These are phyloP conservation scores for Drosophila nigricruria DNA, from an alignment of 2,888 invertebrate species.

Conservation along the genomic window DNA sequence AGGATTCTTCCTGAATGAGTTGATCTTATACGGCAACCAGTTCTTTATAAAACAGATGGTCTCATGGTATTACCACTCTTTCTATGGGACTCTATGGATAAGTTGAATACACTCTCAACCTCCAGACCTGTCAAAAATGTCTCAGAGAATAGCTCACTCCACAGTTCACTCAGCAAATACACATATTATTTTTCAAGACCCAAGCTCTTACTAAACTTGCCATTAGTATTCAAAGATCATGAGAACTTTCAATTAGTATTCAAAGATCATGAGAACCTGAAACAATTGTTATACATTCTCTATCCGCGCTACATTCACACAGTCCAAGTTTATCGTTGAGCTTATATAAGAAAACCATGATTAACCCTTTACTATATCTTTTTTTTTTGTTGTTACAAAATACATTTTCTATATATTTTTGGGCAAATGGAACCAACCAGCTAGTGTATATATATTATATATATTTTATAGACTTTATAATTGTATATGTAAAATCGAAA, in stretches of 20 bases:
- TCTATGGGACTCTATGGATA: not conserved
- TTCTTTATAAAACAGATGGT: too few species aligned
- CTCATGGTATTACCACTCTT: too few species aligned
- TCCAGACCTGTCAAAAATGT: too few species aligned
- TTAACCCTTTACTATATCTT: not conserved
- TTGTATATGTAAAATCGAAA: constrained; percentile 72
- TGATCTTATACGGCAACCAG: not conserved
- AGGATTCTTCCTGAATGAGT: not conserved
- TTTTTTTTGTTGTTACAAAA: constrained; percentile 34
- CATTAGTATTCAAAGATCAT: not conserved
- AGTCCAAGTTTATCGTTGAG: not conserved
- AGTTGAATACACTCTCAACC: not conserved
- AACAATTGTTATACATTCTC: not conserved
- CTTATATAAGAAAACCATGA: not conserved
- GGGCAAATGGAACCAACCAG: constrained; percentile 61
- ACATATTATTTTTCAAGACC: not conserved
- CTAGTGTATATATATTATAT: constrained; percentile 61
- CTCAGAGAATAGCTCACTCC: not conserved
- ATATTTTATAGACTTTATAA: constrained; percentile 59
- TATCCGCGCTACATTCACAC: not conserved
- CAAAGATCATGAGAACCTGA: not conserved
- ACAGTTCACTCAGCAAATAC: too few species aligned
- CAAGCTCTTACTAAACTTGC: not conserved
- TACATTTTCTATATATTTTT: constrained; percentile 54
- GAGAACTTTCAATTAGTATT: not conserved